Base-by-base conservation (phyloP, 2,797 vertebrate species). In the Periophthalmus magnuspinnatus region DNA sequence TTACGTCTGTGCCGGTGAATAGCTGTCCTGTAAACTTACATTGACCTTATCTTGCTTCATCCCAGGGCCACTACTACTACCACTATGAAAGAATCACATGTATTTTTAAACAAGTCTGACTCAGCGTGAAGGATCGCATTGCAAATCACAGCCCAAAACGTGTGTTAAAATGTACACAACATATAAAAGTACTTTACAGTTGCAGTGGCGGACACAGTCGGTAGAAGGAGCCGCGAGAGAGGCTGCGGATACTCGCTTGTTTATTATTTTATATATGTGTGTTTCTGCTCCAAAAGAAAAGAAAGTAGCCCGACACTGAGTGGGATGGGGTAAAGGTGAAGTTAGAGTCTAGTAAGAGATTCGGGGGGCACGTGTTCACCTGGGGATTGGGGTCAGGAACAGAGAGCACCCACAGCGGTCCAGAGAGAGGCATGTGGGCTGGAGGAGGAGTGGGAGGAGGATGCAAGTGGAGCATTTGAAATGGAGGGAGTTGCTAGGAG, bases 401-500 rank as follows among this genome's bases (percentile, higher is more conserved):
- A 84, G 77, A 78, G 87, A 72, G 84, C 80, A 84, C 70, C 81
- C 78, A 74, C 76, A 34, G 70, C 68, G 76, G 72, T 76, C 71
- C 68, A 16, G n/a, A 21, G 33, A 77, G 75, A 75, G 65, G 66
- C 76, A 72, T 47, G 79, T 81, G 81, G 82, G 82, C 63, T 70
- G 65, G 75, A 22, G 6, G 79, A 83, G 82, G 83, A 66, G 84
- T 84, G 81, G 88, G 86, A 68, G 84, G 84, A 82, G 88, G 86
- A 89, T 77, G 78, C 71, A 82, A 81, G 78, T 72, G 79, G 80
- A 81, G 73, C 70, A 38, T 87, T 87, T 85, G 81, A 92, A 90
- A 88, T 86, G 81, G 81, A 84, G 72, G 70, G 71, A 83, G 92
- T 92, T 93, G 91, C 91, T 94, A 92, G 89, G 91, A 93, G 86